Percentiles rank a stretch among this genome's conserved stretches.
Conservation (phyloP, 2,797 vertebrate species). For the Sardinella longiceps region DNA sequence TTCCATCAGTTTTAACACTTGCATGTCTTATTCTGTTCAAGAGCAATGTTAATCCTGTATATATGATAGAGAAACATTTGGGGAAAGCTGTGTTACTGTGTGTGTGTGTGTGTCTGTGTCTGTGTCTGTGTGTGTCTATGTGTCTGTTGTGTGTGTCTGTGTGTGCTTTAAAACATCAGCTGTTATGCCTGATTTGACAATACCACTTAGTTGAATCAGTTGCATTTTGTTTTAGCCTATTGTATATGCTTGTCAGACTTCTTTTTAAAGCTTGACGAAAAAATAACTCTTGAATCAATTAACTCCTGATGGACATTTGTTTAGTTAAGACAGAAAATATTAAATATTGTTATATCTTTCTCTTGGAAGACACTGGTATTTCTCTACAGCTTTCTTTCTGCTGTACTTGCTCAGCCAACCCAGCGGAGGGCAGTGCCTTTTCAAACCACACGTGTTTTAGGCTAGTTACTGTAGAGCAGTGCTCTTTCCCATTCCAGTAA, state of each 20-base stretch:
- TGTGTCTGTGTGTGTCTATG: neutral
- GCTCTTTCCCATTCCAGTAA: too few relatives aligned
- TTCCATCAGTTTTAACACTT: neutral
- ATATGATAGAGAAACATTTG: neutral
- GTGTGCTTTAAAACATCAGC: neutral
- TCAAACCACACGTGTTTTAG: neutral
- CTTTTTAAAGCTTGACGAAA: too few relatives aligned
- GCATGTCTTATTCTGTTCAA: too few relatives aligned
- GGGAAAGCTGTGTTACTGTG: constrained; percentile 42
- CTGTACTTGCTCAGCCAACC: neutral
- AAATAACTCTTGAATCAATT: too few relatives aligned
- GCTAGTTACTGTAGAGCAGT: too few relatives aligned
- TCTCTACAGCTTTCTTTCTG: neutral
- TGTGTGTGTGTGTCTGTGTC: constrained; percentile 32
- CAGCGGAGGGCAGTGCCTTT: neutral
- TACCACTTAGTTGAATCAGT: too few relatives aligned
- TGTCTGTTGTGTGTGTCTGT: too few relatives aligned
- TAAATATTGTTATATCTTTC: neutral
- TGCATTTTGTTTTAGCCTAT: too few relatives aligned
- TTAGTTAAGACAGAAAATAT: neutral
- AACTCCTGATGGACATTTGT: too few relatives aligned
- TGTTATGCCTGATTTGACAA: too few relatives aligned
- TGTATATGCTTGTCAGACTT: too few relatives aligned
- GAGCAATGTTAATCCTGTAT: neutral
- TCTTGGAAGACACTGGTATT: neutral